Conservation (phyloP, 1,140 invertebrate genomes). For the Brevipalpus yothersi region DNA sequence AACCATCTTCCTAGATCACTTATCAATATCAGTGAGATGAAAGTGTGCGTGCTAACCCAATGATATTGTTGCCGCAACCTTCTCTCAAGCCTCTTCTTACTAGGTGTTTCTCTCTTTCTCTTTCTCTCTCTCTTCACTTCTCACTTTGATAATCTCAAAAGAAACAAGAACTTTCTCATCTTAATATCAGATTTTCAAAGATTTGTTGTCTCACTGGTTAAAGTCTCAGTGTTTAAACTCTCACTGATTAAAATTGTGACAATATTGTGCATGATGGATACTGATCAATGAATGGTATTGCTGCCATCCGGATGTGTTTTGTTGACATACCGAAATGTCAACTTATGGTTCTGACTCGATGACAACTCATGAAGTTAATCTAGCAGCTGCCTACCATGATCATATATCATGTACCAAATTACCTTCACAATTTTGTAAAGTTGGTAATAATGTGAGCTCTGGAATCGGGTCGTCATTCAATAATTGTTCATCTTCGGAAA, state of each 20-base stretch:
- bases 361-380: constrained; percentile 11
- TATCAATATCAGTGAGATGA: no score
- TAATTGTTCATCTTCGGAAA: neutral
- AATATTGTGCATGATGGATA: no score
- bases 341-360: neutral
- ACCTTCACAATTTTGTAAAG: constrained; percentile 4
- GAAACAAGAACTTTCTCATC: neutral
- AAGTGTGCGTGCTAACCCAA: no score
- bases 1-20: no score
- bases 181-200: neutral
- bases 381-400: constrained; percentile 16
- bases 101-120: neutral
- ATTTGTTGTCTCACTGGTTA: neutral
- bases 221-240: neutral
- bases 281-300: no score
- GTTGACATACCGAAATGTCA: neutral
- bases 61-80: neutral
- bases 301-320: no score
- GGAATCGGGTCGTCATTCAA: neutral
- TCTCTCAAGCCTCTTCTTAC: neutral
- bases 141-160: neutral
- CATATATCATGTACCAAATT: constrained; percentile 17
- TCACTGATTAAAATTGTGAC: neutral
- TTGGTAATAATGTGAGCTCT: neutral
- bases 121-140: neutral